Conservation (phyloP, 2,888 invertebrate genomes). For the Drosophila anomelani region DNA sequence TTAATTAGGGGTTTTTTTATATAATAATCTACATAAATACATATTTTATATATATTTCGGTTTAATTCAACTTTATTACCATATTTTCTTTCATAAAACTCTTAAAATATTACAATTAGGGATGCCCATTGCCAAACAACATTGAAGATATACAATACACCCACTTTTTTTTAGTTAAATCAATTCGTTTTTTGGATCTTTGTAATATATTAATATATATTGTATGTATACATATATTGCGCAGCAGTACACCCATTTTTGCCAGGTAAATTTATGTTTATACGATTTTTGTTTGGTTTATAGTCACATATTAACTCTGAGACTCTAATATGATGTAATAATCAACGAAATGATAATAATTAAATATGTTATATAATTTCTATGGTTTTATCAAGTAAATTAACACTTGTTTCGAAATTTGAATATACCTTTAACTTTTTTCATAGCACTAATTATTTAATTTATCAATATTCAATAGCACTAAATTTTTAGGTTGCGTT, state of each 20-base stretch:
- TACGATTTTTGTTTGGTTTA: constrained; percentile 8
- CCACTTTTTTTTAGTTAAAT: constrained; percentile 26
- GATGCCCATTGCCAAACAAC: constrained; percentile 56
- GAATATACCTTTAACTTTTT: neutral
- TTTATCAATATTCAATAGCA: constrained; percentile 25
- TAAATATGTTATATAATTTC: constrained; percentile 2
- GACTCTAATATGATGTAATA: constrained; percentile 18
- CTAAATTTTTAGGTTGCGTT: constrained; percentile 17
- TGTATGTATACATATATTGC: constrained; percentile 3
- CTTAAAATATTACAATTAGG: constrained; percentile 53
- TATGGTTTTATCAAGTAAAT: constrained; percentile 20
- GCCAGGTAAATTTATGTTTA: constrained; percentile 21
- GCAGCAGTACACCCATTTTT: constrained; percentile 8
- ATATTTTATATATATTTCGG: neutral
- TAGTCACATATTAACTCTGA: constrained; percentile 23
- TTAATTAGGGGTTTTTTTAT: no score
- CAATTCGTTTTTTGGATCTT: neutral
- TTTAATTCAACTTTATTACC: constrained; percentile 53
- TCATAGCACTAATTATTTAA: constrained; percentile 5
- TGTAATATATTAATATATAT: constrained; percentile 15
- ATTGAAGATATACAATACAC: constrained; percentile 63
- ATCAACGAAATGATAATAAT: constrained; percentile 7
- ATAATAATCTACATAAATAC: no score
- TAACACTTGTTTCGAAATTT: constrained; percentile 13
- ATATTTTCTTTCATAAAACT: constrained; percentile 58